Evolutionary conservation across 2,888 invertebrate genomes (phyloP).

Genomic region (Drosophila birchii): DNA sequence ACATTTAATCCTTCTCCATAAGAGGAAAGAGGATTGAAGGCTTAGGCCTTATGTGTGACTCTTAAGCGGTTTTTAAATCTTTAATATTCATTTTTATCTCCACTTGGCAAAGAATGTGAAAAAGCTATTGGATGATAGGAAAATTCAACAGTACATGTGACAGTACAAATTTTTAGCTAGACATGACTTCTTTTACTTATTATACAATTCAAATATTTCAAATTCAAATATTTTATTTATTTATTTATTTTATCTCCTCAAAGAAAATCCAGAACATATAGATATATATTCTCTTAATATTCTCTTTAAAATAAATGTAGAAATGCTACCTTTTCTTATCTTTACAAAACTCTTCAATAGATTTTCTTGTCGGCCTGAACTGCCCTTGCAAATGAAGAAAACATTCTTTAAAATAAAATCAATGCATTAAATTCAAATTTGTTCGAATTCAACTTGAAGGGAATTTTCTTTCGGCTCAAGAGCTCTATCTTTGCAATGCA

Average conservation of each 20-base stretch:
- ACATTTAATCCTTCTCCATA: constrained; percentile 10
- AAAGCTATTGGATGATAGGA: not conserved
- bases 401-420: not conserved
- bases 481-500: not conserved
- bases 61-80: not conserved
- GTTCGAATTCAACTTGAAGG: constrained; percentile 3
- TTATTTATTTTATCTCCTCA: too few relatives aligned
- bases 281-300: not conserved
- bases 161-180: too few relatives aligned
- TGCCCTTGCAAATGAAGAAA: not conserved
- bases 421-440: constrained; percentile 11
- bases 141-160: too few relatives aligned
- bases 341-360: not conserved
- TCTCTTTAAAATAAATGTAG: not conserved
- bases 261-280: not conserved
- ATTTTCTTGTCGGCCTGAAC: not conserved
- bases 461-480: constrained; percentile 29
- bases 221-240: too few relatives aligned
- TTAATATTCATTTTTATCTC: not conserved
- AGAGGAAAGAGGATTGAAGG: constrained; percentile 19
- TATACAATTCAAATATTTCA: not conserved
- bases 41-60: constrained; percentile 1
- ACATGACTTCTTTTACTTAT: not conserved
- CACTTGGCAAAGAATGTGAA: not conserved
- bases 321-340: not conserved